Conservation (phyloP, 2,113 vertebrate species). For the Burhinus oedicnemus region DNA sequence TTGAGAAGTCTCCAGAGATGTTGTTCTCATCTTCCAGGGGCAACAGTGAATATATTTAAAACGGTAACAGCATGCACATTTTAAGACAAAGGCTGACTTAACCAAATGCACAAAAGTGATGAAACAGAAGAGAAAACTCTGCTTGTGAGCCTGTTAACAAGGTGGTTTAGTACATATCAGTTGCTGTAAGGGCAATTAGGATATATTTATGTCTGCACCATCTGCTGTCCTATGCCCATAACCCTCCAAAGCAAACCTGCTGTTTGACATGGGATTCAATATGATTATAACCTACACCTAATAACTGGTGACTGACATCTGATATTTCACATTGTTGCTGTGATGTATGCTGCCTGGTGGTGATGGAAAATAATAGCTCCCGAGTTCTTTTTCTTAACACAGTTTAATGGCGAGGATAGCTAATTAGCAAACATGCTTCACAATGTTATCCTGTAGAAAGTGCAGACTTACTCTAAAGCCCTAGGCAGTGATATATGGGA, state of each 20-base stretch:
- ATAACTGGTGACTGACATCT: neutral
- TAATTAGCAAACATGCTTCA: neutral
- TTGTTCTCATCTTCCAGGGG: neutral
- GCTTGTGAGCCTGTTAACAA: neutral
- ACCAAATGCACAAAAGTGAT: neutral
- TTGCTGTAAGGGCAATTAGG: neutral
- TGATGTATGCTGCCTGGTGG: neutral
- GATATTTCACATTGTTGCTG: neutral
- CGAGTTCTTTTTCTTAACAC: neutral
- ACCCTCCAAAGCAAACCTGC: neutral
- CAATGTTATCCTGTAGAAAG: neutral
- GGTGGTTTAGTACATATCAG: neutral
- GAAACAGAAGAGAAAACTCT: neutral
- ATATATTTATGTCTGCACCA: neutral
- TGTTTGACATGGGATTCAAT: neutral
- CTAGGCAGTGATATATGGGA: neutral
- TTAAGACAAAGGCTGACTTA: neutral
- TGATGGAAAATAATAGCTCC: neutral
- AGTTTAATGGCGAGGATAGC: neutral
- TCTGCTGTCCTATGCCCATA: neutral
- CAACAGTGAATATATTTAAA: neutral
- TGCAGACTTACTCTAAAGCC: neutral
- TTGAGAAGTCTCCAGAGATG: neutral
- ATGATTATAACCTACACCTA: neutral
- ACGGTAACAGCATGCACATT: neutral